Evolutionary conservation across 2,797 vertebrate species (phyloP).

Genomic region (Lacerta agilis): DNA sequence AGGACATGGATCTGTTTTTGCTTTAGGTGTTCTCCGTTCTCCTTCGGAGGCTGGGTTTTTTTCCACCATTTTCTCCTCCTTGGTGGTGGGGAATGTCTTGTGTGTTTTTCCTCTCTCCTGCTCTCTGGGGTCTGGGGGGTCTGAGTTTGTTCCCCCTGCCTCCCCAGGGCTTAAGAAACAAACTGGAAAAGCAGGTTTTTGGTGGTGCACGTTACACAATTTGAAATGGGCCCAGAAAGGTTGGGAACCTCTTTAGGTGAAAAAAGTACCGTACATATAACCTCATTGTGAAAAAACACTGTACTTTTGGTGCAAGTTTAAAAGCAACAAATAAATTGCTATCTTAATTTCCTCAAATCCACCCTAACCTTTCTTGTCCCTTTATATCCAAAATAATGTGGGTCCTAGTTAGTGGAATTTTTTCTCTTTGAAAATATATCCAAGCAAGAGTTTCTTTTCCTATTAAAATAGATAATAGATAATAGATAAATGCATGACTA

Average conservation of each 20-base stretch:
- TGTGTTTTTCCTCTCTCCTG: no score
- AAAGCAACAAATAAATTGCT: neutral
- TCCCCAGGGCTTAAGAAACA: no score
- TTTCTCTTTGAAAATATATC: neutral
- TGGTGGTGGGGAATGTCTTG: no score
- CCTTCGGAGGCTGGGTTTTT: no score
- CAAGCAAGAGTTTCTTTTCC: neutral
- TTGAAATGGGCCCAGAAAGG: no score
- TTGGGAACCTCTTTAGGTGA: neutral
- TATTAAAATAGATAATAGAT: neutral
- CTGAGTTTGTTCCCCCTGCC: no score
- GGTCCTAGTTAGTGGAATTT: neutral
- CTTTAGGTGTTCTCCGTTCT: no score
- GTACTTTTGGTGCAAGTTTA: neutral
- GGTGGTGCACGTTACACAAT: no score
- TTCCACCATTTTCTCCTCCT: no score
- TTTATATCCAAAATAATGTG: neutral
- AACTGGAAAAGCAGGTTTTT: no score
- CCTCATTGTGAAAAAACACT: neutral
- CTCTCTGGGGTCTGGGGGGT: no score
- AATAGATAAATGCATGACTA: neutral
- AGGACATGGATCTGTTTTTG: no score
- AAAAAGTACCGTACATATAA: conserved; percentile 10
- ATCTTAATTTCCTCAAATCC: neutral
- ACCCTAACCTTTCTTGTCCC: neutral